Percentiles rank a stretch among this genome's conserved stretches.
phyloP scores from a whole-genome alignment of 2,113 vertebrate genomes.

The Lanius ludovicianus region DNA sequence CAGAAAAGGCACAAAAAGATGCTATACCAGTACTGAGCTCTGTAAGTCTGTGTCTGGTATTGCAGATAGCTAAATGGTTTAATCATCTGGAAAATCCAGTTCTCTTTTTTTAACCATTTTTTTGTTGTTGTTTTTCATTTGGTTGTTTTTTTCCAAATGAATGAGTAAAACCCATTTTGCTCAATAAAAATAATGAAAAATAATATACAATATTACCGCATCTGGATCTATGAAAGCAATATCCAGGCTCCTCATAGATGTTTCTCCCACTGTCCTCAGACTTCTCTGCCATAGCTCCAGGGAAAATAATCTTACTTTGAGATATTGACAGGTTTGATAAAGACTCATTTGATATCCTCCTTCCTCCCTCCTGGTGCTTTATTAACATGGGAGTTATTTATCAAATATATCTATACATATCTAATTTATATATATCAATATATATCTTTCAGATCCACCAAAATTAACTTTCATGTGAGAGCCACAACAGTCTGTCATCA shows the following conservation, averaged over 20 bases:
- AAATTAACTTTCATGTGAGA: neutral
- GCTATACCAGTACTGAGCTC: neutral
- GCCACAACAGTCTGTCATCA: neutral
- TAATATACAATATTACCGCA: neutral
- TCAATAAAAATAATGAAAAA: neutral
- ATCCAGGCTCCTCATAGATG: neutral
- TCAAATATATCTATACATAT: neutral
- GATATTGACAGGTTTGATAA: slow-evolving; percentile 1
- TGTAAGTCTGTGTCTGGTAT: neutral
- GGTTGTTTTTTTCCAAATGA: neutral
- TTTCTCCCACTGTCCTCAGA: neutral
- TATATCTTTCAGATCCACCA: neutral
- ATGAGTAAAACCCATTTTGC: neutral
- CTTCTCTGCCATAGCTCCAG: neutral
- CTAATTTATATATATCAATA: too few species aligned
- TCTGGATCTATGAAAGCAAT: neutral
- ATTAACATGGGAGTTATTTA: neutral
- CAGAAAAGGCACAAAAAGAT: slow-evolving; percentile 3
- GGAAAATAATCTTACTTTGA: neutral
- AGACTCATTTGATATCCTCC: neutral
- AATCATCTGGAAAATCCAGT: neutral
- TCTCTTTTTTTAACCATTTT: neutral
- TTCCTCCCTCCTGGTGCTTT: neutral
- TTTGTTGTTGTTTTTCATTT: neutral
- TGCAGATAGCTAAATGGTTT: neutral